These are phyloP conservation scores for Tursiops truncatus DNA, from an alignment of 2,113 vertebrate genomes.

Conservation along the genomic window DNA sequence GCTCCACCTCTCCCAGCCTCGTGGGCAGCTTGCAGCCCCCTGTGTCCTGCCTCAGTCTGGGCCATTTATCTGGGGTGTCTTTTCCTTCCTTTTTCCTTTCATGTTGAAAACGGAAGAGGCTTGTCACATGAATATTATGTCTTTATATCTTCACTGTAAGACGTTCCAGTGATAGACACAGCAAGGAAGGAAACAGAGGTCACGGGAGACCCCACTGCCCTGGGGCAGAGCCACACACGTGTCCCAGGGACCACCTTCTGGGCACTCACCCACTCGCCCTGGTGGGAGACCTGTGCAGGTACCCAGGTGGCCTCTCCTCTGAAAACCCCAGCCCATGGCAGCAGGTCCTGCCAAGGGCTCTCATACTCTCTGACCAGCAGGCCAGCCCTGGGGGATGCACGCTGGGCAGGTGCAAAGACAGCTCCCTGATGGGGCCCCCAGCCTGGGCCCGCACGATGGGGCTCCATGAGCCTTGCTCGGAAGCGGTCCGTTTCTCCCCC, in stretches of 20 bases:
- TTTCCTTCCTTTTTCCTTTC: neutral
- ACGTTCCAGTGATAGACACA: fast-evolving
- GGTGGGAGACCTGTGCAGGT: neutral
- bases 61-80: neutral
- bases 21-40: neutral
- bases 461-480: neutral
- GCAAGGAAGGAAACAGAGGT: neutral
- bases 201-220: neutral
- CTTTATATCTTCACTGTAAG: too few species aligned
- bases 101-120: neutral
- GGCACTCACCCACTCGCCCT: neutral
- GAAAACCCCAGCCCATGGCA: fast-evolving
- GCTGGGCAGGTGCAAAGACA: neutral
- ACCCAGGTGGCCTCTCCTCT: neutral
- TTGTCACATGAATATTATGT: fast-evolving
- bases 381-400: neutral
- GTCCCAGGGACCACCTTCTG: neutral
- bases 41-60: fast-evolving
- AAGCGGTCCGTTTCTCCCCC: neutral
- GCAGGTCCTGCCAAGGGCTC: neutral
- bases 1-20: too few species aligned
- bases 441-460: fast-evolving
- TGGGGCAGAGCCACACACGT: fast-evolving
- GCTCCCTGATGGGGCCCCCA: neutral
- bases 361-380: too few species aligned